phyloP scores from a whole-genome alignment of 2,888 invertebrate species.

The Apodemia duryi region DNA sequence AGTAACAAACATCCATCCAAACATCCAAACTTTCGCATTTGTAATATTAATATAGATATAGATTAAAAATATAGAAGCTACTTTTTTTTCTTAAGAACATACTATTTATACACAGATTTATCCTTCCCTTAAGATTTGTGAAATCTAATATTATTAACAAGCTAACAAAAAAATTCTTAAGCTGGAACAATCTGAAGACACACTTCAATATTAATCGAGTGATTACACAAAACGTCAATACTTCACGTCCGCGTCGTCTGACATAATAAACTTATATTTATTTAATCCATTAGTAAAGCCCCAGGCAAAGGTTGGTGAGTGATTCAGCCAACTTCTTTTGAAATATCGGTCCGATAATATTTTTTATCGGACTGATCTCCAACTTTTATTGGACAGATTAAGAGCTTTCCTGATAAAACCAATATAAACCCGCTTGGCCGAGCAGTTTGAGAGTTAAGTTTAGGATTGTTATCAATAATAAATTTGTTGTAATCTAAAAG shows the following conservation, averaged over 20 bases:
- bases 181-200: no score
- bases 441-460: slow-evolving; percentile 17
- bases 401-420: slow-evolving; percentile 35
- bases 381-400: slow-evolving; percentile 48
- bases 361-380: slow-evolving; percentile 40
- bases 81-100: no score
- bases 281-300: slow-evolving; percentile 41
- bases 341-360: slow-evolving; percentile 42
- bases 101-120: no score
- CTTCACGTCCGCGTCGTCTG: not conserved
- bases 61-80: no score
- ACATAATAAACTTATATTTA: not conserved
- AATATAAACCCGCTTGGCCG: slow-evolving; percentile 15
- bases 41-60: no score
- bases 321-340: slow-evolving; percentile 40
- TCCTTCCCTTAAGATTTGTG: no score
- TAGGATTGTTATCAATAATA: slow-evolving; percentile 21
- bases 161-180: no score
- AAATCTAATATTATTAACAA: no score
- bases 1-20: no score
- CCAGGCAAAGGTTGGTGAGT: slow-evolving; percentile 45
- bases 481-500: slow-evolving; percentile 17
- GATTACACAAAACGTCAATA: not conserved
- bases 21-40: no score
- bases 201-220: no score